Base-by-base conservation (phyloP, 1,140 invertebrate genomes). In the Stratiolaelaps scimitus region DNA sequence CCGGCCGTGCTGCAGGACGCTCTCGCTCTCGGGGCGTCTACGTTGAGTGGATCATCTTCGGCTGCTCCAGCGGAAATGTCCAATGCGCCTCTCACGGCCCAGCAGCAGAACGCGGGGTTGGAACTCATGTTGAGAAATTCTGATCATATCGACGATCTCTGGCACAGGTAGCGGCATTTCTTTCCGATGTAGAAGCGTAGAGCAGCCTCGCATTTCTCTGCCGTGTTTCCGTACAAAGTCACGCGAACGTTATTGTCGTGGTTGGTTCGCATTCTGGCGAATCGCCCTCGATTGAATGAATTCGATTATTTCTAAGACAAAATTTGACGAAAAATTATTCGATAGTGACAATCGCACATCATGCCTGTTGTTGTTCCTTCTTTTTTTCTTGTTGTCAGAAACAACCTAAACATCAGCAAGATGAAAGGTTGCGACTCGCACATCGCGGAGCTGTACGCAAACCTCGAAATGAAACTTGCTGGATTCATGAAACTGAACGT, bases 391-490 rank as follows among this genome's bases (percentile, higher is more conserved):
- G n/a, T n/a, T 40, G 4, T 40, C 34, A 40, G 34, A 0, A 60
- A 1, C 10, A 2, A 26, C 2, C 23, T 60, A 17, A 60, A 60
- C 26, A 34, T 17, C 17, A 60, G 15, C 15, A 60, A 60, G 10
- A 60, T 60, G 15, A 60, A 60, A 23, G 26, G 26, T 17, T 60
- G 53, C 34, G 53, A 60, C 10, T 26, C 15, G 26, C 53, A 60
- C 53, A 60, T 60, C 13, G 53, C 53, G 15, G 53, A 60, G 34
- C 23, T 60, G 26, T 60, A 60, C 53, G 53, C 53, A 2, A 60
- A 60, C 23, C 26, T 23, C 2, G 53, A 60, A 26, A 60, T 29
- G 17, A 60, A 60, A 26, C 26, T 34, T 1, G 23, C 23, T 15
- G n/a, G 13, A 26, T 13, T 60, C 13, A 26, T 26, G 26, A 60